Evolutionary conservation across 1,140 invertebrate genomes (phyloP), one percentile per base, ranked within the genome.

Genomic region (Elysia chlorotica): DNA sequence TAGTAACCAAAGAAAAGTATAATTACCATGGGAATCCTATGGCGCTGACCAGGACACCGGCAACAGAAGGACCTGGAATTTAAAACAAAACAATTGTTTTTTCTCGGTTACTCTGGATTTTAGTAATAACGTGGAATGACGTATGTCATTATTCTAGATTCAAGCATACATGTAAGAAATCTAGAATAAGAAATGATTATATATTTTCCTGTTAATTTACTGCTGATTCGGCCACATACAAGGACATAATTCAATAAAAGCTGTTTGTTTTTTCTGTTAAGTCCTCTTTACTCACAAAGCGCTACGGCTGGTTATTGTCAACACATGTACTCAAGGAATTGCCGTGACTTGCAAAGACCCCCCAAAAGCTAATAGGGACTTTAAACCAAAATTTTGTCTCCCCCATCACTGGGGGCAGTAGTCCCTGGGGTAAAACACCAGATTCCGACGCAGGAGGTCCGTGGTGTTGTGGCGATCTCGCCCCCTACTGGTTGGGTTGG

Each of bases 1-100:
- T 38, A 10, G 48, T 38, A 66, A 48, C 37, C 19, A 28, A 23
- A 1, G 2, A 53, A 53, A 28, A 2, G 2, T 57, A 17, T 36
- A 76, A 75, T 80, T 82, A 87, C 94, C 94, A 96, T 82, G 94
- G 93, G 84, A 98, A 98, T 53, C 96, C 96, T 79, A 97, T 93
- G 53, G 89, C 92, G 86, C 96, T 95, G 0, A 98, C 95, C 63
- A 98, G 86, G 31, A 82, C 75, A 19, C 85, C 85, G 38, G 78
- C 82, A 30, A 85, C 68, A 10, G 78, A 78, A 1, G 85, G 83
- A 33, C 85, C 85, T 86, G 66, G 14, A 76, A 75, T 25, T 17
- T 6, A 2, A 2, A 23, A 35, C 30, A 5, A 5, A 28, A 62
- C 31, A 31, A 62, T 28, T 23, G 4, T 23, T 23, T 23, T 56